Percentiles rank a stretch among this genome's conserved stretches.
These are phyloP conservation scores for Galaxias olidus DNA, from an alignment of 2,797 vertebrate species.

Conservation along the genomic window DNA sequence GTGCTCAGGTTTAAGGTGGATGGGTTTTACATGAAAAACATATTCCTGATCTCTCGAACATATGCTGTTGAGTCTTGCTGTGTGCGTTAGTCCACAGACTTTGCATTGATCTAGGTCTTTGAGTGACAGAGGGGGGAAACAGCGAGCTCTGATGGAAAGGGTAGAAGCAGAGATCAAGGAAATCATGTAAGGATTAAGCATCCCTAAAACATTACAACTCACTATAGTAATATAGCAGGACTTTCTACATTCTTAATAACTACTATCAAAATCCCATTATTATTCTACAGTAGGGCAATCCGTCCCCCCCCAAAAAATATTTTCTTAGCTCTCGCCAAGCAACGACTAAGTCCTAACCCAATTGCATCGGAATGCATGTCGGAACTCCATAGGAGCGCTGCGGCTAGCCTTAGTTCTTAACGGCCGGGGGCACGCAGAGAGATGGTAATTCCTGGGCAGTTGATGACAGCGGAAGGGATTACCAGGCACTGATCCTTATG, in stretches of 20 bases:
- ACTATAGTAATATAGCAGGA: neutral
- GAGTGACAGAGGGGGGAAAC: no score
- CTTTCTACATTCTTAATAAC: slow-evolving; percentile 45
- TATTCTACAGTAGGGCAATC: slow-evolving; percentile 56
- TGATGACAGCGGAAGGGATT: slow-evolving; percentile 34
- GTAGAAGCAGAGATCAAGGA: no score
- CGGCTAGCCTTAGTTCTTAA: slow-evolving; percentile 41
- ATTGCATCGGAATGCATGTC: slow-evolving; percentile 32
- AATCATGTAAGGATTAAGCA: no score
- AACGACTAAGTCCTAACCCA: slow-evolving; percentile 53
- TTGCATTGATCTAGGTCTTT: no score
- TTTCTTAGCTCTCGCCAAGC: slow-evolving; percentile 54
- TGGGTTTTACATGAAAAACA: no score
- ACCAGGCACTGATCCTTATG: slow-evolving; percentile 54
- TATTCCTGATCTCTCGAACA: no score
- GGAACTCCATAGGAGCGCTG: slow-evolving; percentile 29
- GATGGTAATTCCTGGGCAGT: slow-evolving; percentile 26
- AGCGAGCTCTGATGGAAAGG: no score
- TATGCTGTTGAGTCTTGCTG: neutral
- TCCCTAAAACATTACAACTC: no score
- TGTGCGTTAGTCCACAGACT: neutral
- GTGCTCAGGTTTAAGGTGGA: no score
- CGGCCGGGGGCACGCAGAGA: slow-evolving; percentile 37
- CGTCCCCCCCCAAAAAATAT: slow-evolving; percentile 47
- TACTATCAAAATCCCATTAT: slow-evolving; percentile 37